Evolutionary conservation across 1,140 invertebrate species (phyloP).

Genomic region (Drosophila malerkotliana): DNA sequence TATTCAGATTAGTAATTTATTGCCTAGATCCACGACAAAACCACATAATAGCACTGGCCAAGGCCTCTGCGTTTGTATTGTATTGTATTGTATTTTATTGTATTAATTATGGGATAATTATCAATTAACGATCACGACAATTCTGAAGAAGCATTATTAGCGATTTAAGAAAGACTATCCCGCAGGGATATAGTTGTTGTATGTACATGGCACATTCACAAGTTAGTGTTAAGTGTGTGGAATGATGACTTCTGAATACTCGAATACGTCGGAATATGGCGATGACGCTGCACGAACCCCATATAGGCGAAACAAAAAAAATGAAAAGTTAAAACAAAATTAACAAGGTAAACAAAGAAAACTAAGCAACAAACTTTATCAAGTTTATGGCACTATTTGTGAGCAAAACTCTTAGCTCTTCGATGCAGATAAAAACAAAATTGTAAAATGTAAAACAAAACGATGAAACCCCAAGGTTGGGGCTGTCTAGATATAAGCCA

Average conservation of each 20-base stretch:
- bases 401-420: conserved; percentile 41
- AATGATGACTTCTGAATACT: conserved; percentile 57
- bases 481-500: conserved; percentile 44
- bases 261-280: conserved; percentile 57
- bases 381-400: conserved; percentile 64
- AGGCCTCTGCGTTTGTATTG: conserved; percentile 43
- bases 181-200: conserved; percentile 14
- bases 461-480: conserved; percentile 34
- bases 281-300: conserved; percentile 42
- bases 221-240: conserved; percentile 37
- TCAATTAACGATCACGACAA: conserved; percentile 47
- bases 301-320: conserved; percentile 35
- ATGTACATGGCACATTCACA: conserved; percentile 32
- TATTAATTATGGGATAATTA: conserved; percentile 60
- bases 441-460: conserved; percentile 44
- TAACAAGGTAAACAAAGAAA: conserved; percentile 29
- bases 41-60: conserved; percentile 30
- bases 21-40: conserved; percentile 25
- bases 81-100: conserved; percentile 61
- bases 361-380: conserved; percentile 52
- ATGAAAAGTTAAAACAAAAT: conserved; percentile 9
- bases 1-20: conserved; percentile 48
- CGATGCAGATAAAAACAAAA: conserved; percentile 41
- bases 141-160: conserved; percentile 62
- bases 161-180: conserved; percentile 13